phyloP scores from a whole-genome alignment of 2,888 invertebrate genomes.

The Drosophila heteroneura region DNA sequence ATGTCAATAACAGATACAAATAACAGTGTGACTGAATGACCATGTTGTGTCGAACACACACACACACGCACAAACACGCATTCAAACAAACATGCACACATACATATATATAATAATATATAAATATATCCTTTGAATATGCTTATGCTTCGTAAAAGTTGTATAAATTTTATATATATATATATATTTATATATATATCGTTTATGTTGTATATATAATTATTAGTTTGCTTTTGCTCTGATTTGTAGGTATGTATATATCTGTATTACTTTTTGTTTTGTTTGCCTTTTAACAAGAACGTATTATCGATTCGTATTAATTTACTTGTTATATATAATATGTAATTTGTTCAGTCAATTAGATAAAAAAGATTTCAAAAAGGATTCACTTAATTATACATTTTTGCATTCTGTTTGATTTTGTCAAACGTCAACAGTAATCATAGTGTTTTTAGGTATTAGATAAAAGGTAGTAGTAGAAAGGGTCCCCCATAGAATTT shows the following conservation, averaged over 20 bases:
- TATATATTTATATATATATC: slow-evolving; percentile 22
- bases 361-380: slow-evolving; percentile 79
- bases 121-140: slow-evolving; percentile 71
- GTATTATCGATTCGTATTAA: slow-evolving; percentile 71
- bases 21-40: slow-evolving; percentile 56
- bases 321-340: slow-evolving; percentile 65
- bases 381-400: slow-evolving; percentile 74
- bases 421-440: slow-evolving; percentile 55
- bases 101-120: slow-evolving; percentile 56
- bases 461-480: slow-evolving; percentile 41
- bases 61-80: slow-evolving; percentile 6
- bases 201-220: slow-evolving; percentile 29
- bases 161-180: slow-evolving; percentile 71
- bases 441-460: slow-evolving; percentile 29
- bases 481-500: slow-evolving; percentile 73
- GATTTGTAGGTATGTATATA: slow-evolving; percentile 27
- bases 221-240: slow-evolving; percentile 58
- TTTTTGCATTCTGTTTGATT: slow-evolving; percentile 44
- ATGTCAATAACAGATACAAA: slow-evolving; percentile 60
- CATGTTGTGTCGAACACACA: slow-evolving; percentile 28
- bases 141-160: slow-evolving; percentile 69
- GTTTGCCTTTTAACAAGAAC: slow-evolving; percentile 64
- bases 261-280: slow-evolving; percentile 9
- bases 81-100: slow-evolving; percentile 44
- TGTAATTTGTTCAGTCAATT: slow-evolving; percentile 79